Base-by-base conservation (phyloP, 2,888 invertebrate species). In the Trachelus tabidus region DNA sequence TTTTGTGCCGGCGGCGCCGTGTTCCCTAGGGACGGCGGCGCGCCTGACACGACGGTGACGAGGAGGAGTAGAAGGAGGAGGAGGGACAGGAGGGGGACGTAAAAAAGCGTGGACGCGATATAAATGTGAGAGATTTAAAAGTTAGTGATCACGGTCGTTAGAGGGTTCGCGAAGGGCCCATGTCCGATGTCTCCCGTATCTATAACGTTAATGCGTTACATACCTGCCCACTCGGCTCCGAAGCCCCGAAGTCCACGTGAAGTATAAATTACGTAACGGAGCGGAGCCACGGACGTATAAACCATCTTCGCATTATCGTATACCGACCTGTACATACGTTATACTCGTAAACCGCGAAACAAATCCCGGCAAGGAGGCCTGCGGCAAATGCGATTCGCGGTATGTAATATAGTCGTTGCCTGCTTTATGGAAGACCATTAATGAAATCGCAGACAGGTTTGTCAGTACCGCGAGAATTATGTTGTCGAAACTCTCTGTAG, bases 121-220 rank as follows among this genome's bases (percentile, higher is more conserved):
- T 83, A 85, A 85, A 87, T 84, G 84, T 82, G 79, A 77, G 81
- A 82, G 81, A 85, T 86, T 87, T 84, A 84, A 87, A 83, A 84
- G 88, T 87, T 84, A 84, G 85, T 79, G 83, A 87, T 86, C 85
- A 79, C 78, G 81, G 83, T 87, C 86, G 87, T 87, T 87, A 87
- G 80, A 79, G 82, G 78, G 74, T 80, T 82, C 77, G 78, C 81
- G 80, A 85, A 82, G 77, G 79, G 76, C 71, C 83, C 84, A 77
- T 85, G 87, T 87, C 86, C 82, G 78, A 79, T 81, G 82, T 85
- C 84, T 78, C 79, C 82, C 83, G 86, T 89, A 89, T 89, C 87
- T 87, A 85, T 88, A 87, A 88, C 87, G 84, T 88, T 89, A 89
- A 89, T 87, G 87, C 85, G 86, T 83, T 86, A 86, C 88, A 87